A percentile compares a stretch with the other conserved stretches of the same genome.
These are phyloP conservation scores for Halcyon smyrnensis DNA, from an alignment of 2,797 vertebrate species.

Conservation along the genomic window DNA sequence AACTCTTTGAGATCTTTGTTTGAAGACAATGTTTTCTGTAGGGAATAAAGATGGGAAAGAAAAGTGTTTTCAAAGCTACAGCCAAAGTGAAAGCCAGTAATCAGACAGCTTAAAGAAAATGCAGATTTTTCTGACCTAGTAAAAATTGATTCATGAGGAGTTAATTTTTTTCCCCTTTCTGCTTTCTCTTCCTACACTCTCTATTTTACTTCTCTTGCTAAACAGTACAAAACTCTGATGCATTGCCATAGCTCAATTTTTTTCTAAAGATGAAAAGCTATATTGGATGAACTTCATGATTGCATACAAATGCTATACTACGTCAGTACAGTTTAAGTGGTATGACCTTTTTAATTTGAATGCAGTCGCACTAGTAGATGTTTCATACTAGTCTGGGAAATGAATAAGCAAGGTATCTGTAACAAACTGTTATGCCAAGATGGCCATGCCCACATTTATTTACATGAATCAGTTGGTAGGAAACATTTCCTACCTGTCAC, in stretches of 20 bases:
- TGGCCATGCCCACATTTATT: background rate
- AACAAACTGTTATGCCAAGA: background rate
- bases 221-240: background rate
- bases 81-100: slow-evolving; percentile 18
- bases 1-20: slow-evolving; percentile 46
- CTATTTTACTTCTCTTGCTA: background rate
- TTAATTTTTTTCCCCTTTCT: background rate
- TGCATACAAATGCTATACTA: background rate
- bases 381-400: background rate
- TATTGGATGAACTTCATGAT: background rate
- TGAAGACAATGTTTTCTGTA: slow-evolving; percentile 42
- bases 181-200: background rate
- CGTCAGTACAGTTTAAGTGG: background rate
- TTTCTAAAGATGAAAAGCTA: background rate
- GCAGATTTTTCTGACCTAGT: slow-evolving; percentile 15
- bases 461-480: background rate
- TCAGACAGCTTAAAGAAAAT: slow-evolving; percentile 23
- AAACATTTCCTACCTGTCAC: slow-evolving; percentile 11
- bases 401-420: background rate
- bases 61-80: slow-evolving; percentile 37
- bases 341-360: background rate
- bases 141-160: background rate
- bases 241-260: background rate
- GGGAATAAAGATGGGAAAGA: slow-evolving; percentile 10
- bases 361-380: background rate